Conservation (phyloP, 2,888 invertebrate genomes). For the Raillietiella orientalis region DNA sequence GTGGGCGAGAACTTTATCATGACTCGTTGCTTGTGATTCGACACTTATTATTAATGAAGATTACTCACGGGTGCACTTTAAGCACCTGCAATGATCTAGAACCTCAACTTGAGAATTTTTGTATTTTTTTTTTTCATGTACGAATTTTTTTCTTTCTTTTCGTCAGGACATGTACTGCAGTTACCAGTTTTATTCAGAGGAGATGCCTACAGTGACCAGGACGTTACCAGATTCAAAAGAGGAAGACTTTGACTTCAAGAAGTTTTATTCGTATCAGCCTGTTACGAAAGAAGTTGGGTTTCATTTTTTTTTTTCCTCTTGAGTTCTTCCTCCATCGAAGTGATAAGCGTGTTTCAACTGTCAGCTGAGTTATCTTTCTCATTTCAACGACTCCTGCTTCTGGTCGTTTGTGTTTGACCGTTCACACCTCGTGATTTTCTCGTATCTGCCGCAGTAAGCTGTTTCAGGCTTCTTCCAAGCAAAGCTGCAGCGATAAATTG, state of each 20-base stretch:
- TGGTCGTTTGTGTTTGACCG: too few species aligned
- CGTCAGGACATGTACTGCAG: constrained; percentile 14
- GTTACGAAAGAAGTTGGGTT: constrained; percentile 15
- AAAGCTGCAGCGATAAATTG: too few species aligned
- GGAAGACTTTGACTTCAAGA: constrained; percentile 16
- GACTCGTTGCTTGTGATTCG: too few species aligned
- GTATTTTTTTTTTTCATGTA: constrained; percentile 3
- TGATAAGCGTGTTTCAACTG: too few species aligned
- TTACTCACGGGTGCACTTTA: too few species aligned
- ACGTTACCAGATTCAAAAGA: constrained; percentile 13
- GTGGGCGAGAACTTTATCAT: too few species aligned
- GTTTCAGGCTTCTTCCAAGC: too few species aligned
- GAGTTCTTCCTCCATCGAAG: constrained; percentile 1
- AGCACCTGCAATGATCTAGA: neutral
- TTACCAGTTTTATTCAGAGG: constrained; percentile 17
- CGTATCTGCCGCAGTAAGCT: too few species aligned
- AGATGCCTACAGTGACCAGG: constrained; percentile 12
- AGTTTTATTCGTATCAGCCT: constrained; percentile 14
- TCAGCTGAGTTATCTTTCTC: too few species aligned
- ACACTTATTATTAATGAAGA: too few species aligned
- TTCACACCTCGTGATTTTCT: too few species aligned
- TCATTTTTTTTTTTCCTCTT: neutral
- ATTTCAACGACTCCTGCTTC: too few species aligned
- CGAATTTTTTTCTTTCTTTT: constrained; percentile 1
- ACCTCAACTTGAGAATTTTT: neutral